Evolutionary conservation across 1,140 invertebrate genomes (phyloP).

Genomic region (Cotesia vestalis): DNA sequence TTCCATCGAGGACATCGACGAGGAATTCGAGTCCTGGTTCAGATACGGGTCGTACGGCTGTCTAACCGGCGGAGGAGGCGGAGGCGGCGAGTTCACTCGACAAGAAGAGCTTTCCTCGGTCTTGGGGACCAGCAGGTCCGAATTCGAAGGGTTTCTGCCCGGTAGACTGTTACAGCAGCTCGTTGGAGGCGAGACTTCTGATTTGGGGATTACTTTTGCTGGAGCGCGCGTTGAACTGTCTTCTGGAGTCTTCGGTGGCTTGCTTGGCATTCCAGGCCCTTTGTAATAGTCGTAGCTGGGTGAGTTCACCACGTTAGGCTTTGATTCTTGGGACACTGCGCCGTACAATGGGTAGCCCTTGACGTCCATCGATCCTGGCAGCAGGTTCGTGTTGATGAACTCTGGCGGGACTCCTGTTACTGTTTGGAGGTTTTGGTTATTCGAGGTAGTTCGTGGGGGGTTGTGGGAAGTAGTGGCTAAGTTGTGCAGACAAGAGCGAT

Average conservation of each 20-base stretch:
- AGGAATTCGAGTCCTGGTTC: constrained; percentile 77
- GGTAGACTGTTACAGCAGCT: constrained; percentile 67
- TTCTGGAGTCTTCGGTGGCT: constrained; percentile 69
- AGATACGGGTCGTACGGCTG: constrained; percentile 71
- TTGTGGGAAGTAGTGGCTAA: no score
- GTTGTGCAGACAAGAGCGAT: not conserved
- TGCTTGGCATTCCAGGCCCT: constrained; percentile 58
- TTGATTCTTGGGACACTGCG: constrained; percentile 55
- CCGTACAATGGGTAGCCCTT: constrained; percentile 59
- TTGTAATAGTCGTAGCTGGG: constrained; percentile 63
- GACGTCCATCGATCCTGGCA: constrained; percentile 60
- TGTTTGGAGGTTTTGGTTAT: constrained; percentile 34
- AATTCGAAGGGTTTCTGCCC: constrained; percentile 55
- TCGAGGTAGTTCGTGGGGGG: not conserved
- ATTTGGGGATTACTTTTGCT: constrained; percentile 65
- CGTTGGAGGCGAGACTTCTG: constrained; percentile 59
- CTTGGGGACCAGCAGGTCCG: constrained; percentile 73
- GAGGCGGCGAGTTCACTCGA: constrained; percentile 61
- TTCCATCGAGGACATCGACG: constrained; percentile 78
- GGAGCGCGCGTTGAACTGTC: constrained; percentile 45
- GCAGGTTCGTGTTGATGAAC: constrained; percentile 62
- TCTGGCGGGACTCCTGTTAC: constrained; percentile 62
- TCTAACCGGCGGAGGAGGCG: constrained; percentile 62
- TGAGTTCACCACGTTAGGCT: constrained; percentile 57
- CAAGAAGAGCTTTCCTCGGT: constrained; percentile 66